Evolutionary conservation across 2,888 invertebrate species (phyloP).

Genomic region (Macrosoma leucophasiata): DNA sequence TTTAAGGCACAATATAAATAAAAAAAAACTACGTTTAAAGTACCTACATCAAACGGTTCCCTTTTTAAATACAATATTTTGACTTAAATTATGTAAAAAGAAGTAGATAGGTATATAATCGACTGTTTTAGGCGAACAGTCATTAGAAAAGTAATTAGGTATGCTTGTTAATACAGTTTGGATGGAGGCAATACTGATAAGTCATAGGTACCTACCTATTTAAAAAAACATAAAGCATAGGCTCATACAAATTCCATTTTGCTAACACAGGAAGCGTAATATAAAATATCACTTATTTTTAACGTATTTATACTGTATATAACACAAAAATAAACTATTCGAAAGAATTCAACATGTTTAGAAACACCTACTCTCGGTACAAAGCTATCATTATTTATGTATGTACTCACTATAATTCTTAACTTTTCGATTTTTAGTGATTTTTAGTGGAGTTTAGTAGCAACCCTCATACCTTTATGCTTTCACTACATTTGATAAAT

Average conservation of each 20-base stretch:
- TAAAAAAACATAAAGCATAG: slow-evolving; percentile 30
- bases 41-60: too few species aligned
- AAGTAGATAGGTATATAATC: slow-evolving; percentile 1
- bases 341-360: slow-evolving; percentile 65
- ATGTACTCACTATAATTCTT: too few species aligned
- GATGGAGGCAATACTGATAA: slow-evolving; percentile 48
- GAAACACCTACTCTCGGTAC: slow-evolving; percentile 33
- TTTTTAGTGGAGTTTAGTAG: slow-evolving; percentile 35
- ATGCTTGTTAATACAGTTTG: too few species aligned
- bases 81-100: background rate
- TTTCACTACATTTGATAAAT: slow-evolving; percentile 29
- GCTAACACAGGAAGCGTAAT: slow-evolving; percentile 31
- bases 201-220: too few species aligned
- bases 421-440: too few species aligned
- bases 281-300: slow-evolving; percentile 48
- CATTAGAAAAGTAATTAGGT: too few species aligned
- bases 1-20: slow-evolving; percentile 47
- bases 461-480: slow-evolving; percentile 33
- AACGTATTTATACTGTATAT: slow-evolving; percentile 43
- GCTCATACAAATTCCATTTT: slow-evolving; percentile 34
- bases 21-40: slow-evolving; percentile 10
- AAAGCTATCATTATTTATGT: too few species aligned
- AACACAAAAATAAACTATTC: slow-evolving; percentile 72
- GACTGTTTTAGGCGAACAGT: too few species aligned
- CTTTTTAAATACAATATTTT: slow-evolving; percentile 1